Evolutionary conservation across 2,113 vertebrate genomes (phyloP).

Genomic region (Gallinago undulata): DNA sequence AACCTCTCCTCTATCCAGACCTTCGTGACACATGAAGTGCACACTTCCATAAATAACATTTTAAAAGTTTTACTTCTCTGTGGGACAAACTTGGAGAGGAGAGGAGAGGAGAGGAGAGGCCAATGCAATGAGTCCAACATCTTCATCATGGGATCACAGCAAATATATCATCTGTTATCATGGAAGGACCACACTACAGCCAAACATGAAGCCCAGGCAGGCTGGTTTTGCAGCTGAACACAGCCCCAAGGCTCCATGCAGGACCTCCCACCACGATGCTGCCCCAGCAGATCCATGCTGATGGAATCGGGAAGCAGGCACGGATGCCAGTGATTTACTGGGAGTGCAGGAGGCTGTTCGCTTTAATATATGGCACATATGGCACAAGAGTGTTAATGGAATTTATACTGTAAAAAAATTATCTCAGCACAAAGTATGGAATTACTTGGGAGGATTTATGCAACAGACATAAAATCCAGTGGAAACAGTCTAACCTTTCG

Average conservation of each 20-base stretch:
- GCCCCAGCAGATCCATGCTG: background rate
- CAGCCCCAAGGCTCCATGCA: background rate
- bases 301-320: background rate
- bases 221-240: background rate
- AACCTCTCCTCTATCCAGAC: background rate
- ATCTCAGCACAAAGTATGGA: conserved; percentile 4
- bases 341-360: background rate
- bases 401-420: conserved; percentile 38
- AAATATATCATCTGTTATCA: background rate
- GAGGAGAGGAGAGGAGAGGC: background rate
- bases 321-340: background rate
- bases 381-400: conserved; percentile 8
- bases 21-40: background rate
- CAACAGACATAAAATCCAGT: conserved; percentile 45
- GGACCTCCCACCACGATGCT: background rate
- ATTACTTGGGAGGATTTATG: conserved; percentile 54
- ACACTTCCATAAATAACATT: background rate
- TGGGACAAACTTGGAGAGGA: background rate
- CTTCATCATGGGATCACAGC: background rate
- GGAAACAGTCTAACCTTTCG: conserved; percentile 43
- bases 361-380: conserved; percentile 24
- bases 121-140: background rate
- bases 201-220: background rate
- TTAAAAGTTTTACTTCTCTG: background rate
- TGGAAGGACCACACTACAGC: background rate